A percentile compares a stretch with the other conserved stretches of the same genome.
These are phyloP conservation scores for Cyphomyrus plagiostoma DNA, from an alignment of 2,113 vertebrate genomes.

Conservation along the genomic window DNA sequence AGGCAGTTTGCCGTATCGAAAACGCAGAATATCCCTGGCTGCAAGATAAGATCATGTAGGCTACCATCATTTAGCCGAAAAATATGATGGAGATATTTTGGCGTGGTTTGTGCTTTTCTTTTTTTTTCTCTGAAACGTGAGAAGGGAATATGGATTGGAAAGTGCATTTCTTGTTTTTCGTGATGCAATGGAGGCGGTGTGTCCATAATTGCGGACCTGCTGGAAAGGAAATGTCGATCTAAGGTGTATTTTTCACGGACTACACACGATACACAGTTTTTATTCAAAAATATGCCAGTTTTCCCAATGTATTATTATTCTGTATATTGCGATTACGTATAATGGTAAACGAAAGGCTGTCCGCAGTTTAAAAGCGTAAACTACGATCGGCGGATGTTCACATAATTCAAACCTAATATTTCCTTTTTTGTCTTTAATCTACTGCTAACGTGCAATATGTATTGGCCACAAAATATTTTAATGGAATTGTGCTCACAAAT, in stretches of 20 bases:
- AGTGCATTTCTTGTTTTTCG: neutral
- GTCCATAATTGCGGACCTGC: neutral
- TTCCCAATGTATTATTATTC: neutral
- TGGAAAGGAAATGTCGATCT: neutral
- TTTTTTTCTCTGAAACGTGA: neutral
- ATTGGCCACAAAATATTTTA: neutral
- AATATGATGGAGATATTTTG: neutral
- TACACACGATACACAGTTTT: neutral
- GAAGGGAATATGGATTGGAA: neutral
- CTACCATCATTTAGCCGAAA: neutral
- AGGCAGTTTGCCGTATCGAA: neutral
- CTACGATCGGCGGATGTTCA: neutral
- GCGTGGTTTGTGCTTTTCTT: neutral
- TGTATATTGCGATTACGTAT: neutral
- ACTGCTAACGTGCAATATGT: neutral
- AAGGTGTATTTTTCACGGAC: neutral
- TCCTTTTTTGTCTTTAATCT: neutral
- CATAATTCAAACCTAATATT: neutral
- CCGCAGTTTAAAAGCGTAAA: neutral
- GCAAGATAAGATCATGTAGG: neutral
- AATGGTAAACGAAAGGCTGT: neutral
- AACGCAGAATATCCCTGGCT: neutral
- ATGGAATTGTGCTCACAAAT: neutral
- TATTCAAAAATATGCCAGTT: neutral
- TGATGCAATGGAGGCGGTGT: neutral